Evolutionary conservation across 2,888 invertebrate genomes (phyloP).

Genomic region (Troilus luridus): DNA sequence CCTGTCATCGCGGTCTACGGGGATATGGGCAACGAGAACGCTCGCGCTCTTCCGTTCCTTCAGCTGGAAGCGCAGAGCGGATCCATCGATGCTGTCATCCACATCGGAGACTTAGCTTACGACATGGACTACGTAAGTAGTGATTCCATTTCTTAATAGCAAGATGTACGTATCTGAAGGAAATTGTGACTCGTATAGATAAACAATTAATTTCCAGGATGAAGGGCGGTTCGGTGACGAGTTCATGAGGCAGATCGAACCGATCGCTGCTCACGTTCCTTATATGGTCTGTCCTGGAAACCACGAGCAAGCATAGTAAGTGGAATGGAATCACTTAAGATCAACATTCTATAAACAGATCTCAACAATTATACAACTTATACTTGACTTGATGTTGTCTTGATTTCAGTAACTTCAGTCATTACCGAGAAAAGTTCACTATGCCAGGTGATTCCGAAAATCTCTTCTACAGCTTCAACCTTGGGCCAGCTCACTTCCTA

Average conservation of each 20-base stretch:
- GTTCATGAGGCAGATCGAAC: conserved; percentile 93
- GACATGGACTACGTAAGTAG: conserved; percentile 82
- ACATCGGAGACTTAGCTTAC: conserved; percentile 96
- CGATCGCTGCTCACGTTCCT: conserved; percentile 89
- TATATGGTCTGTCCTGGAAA: conserved; percentile 96
- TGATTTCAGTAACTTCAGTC: conserved; percentile 88
- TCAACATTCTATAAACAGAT: background rate
- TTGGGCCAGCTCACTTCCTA: conserved; percentile 92
- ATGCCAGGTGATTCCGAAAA: conserved; percentile 86
- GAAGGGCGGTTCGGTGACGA: conserved; percentile 89
- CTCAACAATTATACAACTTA: background rate
- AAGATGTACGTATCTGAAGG: background rate
- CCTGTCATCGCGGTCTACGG: conserved; percentile 90
- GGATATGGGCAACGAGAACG: conserved; percentile 94
- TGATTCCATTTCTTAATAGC: background rate
- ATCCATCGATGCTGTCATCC: conserved; percentile 88
- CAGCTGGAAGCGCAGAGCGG: conserved; percentile 87
- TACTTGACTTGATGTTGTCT: background rate
- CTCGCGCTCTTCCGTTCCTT: conserved; percentile 85
- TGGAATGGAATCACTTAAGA: background rate
- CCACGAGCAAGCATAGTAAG: conserved; percentile 88
- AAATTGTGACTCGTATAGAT: background rate
- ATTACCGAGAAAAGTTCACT: conserved; percentile 91
- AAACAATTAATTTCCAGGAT: conserved; percentile 69
- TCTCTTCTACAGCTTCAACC: conserved; percentile 88